Percentiles rank a stretch among this genome's conserved stretches.
Evolutionary conservation across 2,888 invertebrate species (phyloP).

Genomic region (Mimachlamys varia): DNA sequence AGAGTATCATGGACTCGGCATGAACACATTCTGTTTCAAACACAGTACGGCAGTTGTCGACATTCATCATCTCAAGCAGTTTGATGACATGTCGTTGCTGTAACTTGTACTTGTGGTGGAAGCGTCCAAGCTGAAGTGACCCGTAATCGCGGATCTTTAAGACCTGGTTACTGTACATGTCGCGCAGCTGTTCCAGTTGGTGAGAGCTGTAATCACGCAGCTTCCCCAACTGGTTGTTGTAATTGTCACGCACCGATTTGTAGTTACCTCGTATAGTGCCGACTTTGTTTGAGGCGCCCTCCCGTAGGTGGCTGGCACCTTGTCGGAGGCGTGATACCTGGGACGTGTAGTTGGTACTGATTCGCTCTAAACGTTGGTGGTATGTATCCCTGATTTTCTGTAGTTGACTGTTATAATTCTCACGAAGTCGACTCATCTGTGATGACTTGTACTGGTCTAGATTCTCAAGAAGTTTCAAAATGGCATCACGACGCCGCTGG

Average conservation of each 20-base stretch:
- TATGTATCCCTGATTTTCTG: conserved; percentile 75
- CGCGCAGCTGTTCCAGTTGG: conserved; percentile 96
- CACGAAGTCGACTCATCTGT: conserved; percentile 74
- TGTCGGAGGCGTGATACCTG: conserved; percentile 94
- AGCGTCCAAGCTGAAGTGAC: conserved; percentile 93
- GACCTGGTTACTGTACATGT: conserved; percentile 97
- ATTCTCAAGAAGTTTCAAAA: conserved; percentile 81
- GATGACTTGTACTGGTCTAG: conserved; percentile 76
- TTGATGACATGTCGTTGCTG: conserved; percentile 97
- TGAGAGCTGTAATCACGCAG: conserved; percentile 95
- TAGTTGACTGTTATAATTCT: conserved; percentile 76
- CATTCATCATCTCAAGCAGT: conserved; percentile 95
- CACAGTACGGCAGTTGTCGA: conserved; percentile 91
- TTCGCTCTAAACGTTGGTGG: conserved; percentile 84
- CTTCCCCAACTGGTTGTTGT: conserved; percentile 93
- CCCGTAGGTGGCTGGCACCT: conserved; percentile 95
- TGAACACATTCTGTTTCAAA: conserved; percentile 85
- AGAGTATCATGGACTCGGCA: conserved; percentile 87
- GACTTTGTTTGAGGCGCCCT: conserved; percentile 96
- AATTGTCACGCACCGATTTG: conserved; percentile 92
- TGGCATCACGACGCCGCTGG: conserved; percentile 80
- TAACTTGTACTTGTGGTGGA: conserved; percentile 96
- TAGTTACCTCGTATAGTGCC: conserved; percentile 97
- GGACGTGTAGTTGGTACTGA: conserved; percentile 95
- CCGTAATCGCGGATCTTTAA: conserved; percentile 97